Evolutionary conservation across 1,140 invertebrate genomes (phyloP).

Genomic region (Berghia stephanieae): DNA sequence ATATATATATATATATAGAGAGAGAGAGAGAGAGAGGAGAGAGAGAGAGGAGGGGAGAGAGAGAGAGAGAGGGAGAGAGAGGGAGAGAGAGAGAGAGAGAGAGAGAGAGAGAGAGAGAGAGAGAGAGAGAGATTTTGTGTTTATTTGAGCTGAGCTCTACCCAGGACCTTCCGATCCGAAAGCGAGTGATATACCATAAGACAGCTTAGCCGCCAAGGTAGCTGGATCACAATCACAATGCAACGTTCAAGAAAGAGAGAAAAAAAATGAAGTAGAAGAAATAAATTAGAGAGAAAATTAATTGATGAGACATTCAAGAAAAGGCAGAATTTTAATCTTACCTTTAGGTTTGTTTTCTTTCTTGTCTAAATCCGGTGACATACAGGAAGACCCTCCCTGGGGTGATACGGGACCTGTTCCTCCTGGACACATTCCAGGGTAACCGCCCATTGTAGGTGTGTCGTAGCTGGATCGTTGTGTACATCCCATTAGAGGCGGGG

Average conservation of each 20-base stretch:
- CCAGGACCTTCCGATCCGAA: too few species aligned
- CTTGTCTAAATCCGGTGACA: slow-evolving; percentile 53
- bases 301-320: background rate
- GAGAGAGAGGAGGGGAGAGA: too few species aligned
- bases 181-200: too few species aligned
- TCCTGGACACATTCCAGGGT: slow-evolving; percentile 36
- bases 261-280: background rate
- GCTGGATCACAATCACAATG: too few species aligned
- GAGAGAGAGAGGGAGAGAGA: too few species aligned
- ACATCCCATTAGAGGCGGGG: slow-evolving; percentile 31
- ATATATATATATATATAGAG: too few species aligned
- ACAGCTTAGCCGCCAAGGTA: too few species aligned
- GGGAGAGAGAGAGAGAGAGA: too few species aligned
- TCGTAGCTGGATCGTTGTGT: slow-evolving; percentile 31
- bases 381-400: slow-evolving; percentile 39
- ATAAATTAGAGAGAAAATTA: background rate
- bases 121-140: too few species aligned
- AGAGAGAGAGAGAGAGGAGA: too few species aligned
- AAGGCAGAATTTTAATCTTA: slow-evolving; percentile 10
- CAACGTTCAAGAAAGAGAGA: background rate
- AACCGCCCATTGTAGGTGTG: slow-evolving; percentile 13
- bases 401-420: slow-evolving; percentile 35
- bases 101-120: too few species aligned
- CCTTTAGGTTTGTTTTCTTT: slow-evolving; percentile 54
- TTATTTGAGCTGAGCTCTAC: too few species aligned